Evolutionary conservation across 2,113 vertebrate species (phyloP).

Genomic region (Ceyx margarethae): DNA sequence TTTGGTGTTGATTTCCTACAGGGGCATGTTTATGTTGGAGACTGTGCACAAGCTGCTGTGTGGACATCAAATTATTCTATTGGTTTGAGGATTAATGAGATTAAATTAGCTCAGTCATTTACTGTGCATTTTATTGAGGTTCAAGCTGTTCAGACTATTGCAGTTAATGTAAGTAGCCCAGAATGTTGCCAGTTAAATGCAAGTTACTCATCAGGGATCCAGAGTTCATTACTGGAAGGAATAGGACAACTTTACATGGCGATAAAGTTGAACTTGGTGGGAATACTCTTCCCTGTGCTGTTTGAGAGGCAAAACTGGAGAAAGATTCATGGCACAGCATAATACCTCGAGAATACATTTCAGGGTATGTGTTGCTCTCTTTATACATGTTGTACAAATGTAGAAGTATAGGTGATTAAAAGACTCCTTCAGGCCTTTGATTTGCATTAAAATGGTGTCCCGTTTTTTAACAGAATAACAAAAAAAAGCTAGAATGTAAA

Average conservation of each 20-base stretch:
- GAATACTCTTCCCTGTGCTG: background rate
- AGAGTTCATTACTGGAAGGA: slow-evolving; percentile 63
- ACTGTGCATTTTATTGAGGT: slow-evolving; percentile 70
- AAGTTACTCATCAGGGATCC: slow-evolving; percentile 74
- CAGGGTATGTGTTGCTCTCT: background rate
- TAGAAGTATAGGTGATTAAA: background rate
- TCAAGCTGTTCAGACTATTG: slow-evolving; percentile 76
- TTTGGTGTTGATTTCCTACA: slow-evolving; percentile 47
- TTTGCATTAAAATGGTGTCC: background rate
- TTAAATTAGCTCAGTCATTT: slow-evolving; percentile 77
- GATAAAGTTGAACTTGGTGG: slow-evolving; percentile 15
- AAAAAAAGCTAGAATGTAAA: background rate
- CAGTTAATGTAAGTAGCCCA: slow-evolving; percentile 68
- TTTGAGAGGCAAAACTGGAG: background rate
- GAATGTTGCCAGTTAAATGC: slow-evolving; percentile 74
- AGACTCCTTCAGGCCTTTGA: background rate
- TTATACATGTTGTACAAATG: background rate
- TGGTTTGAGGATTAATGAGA: slow-evolving; percentile 76
- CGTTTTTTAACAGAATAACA: background rate
- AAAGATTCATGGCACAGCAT: background rate
- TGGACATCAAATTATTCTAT: slow-evolving; percentile 60
- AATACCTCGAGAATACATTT: fast-evolving
- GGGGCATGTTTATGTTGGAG: slow-evolving; percentile 56
- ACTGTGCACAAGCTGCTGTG: slow-evolving; percentile 47
- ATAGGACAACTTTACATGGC: slow-evolving; percentile 50